A percentile compares a stretch with the other conserved stretches of the same genome.
These are phyloP conservation scores for Macrotis lagotis DNA, from an alignment of 2,113 vertebrate species.

Conservation along the genomic window DNA sequence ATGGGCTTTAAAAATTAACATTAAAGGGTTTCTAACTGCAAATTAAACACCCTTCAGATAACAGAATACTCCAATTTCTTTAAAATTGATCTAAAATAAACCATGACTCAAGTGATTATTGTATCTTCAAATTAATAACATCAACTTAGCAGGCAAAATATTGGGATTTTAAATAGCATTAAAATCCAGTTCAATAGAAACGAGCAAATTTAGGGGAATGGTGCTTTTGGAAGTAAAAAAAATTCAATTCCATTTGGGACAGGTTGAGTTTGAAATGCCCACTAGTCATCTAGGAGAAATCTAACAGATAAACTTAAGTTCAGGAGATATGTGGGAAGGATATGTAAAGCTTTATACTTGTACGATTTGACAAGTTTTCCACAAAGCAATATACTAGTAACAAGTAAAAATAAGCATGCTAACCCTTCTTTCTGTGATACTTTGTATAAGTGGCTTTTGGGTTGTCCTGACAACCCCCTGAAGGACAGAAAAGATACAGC, in stretches of 20 bases:
- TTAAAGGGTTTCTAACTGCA: not conserved
- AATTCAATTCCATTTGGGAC: not conserved
- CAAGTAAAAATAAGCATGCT: too few relatives aligned
- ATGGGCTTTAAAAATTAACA: not conserved
- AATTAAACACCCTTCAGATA: not conserved
- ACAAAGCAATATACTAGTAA: conserved; percentile 17
- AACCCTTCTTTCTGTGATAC: not conserved
- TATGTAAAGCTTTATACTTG: not conserved
- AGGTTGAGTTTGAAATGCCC: not conserved
- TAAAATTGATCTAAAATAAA: not conserved
- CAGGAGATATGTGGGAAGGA: too few relatives aligned
- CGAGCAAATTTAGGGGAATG: not conserved
- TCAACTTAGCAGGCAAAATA: conserved; percentile 24
- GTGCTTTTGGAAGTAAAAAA: not conserved
- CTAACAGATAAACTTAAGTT: not conserved
- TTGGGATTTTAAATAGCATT: conserved; percentile 4
- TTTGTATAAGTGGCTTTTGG: not conserved
- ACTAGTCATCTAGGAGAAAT: not conserved
- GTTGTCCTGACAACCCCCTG: not conserved
- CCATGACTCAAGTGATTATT: not conserved
- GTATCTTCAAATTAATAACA: not conserved
- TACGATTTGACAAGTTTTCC: conserved; percentile 3
- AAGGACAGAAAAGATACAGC: not conserved
- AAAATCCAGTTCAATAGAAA: not conserved
- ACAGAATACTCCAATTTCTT: not conserved